Evolutionary conservation across 2,797 vertebrate species (phyloP).

Genomic region (Esox masquinongy): DNA sequence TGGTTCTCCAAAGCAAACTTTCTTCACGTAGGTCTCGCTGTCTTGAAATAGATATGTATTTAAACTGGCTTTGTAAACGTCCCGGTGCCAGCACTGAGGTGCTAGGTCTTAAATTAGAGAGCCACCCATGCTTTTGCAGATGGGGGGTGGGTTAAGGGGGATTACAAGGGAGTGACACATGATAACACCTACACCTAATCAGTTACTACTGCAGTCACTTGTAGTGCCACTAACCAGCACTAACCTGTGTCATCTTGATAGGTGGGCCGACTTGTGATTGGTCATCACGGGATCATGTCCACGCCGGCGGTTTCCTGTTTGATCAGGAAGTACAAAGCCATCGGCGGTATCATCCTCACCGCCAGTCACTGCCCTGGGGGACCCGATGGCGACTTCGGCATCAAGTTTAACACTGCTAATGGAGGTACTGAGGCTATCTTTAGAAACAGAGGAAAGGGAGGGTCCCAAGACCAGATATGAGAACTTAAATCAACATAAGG

Average conservation of each 20-base stretch:
- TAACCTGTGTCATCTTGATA: slow-evolving; percentile 52
- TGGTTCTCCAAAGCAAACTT: not conserved
- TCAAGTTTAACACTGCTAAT: slow-evolving; percentile 91
- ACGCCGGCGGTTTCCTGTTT: slow-evolving; percentile 92
- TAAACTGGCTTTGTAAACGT: slow-evolving; percentile 43
- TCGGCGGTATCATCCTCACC: slow-evolving; percentile 91
- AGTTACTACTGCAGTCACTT: slow-evolving; percentile 28
- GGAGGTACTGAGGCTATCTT: slow-evolving; percentile 77
- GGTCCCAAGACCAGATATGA: slow-evolving; percentile 43
- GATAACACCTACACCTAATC: slow-evolving; percentile 38
- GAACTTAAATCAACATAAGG: no score
- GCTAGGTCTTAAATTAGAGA: slow-evolving; percentile 46
- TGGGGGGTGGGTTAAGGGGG: slow-evolving; percentile 4
- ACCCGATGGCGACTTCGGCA: slow-evolving; percentile 91
- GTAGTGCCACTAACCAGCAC: slow-evolving; percentile 4
- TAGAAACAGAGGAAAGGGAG: slow-evolving; percentile 35
- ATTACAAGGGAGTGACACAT: slow-evolving; percentile 32
- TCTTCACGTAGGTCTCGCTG: slow-evolving; percentile 4
- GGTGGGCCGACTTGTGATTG: slow-evolving; percentile 92
- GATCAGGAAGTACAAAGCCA: slow-evolving; percentile 95
- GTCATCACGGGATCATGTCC: slow-evolving; percentile 93
- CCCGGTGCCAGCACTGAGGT: slow-evolving; percentile 37
- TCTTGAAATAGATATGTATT: slow-evolving; percentile 44
- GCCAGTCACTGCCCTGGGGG: slow-evolving; percentile 94
- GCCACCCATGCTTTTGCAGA: slow-evolving; percentile 21